Conservation (phyloP, 2,888 invertebrate genomes). For the Yponomeuta plumbellus region DNA sequence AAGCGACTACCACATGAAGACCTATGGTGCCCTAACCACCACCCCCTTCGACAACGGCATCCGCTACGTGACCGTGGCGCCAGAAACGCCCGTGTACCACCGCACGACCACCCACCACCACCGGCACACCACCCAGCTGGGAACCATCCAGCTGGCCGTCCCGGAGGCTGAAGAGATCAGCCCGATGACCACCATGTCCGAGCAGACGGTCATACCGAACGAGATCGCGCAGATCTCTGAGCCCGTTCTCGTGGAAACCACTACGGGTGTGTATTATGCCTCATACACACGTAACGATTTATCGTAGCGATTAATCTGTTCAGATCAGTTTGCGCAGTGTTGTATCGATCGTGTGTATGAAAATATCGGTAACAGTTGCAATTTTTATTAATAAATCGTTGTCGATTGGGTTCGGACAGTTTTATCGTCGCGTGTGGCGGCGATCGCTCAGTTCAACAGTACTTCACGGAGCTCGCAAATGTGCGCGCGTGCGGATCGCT, state of each 20-base stretch:
- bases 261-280: conserved; percentile 20
- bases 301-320: too few species aligned
- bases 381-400: too few species aligned
- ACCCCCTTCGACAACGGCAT: conserved; percentile 63
- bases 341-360: too few species aligned
- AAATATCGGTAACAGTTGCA: too few species aligned
- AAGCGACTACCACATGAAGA: conserved; percentile 86
- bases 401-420: too few species aligned
- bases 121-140: conserved; percentile 50
- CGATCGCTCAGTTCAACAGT: too few species aligned
- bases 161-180: conserved; percentile 45
- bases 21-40: conserved; percentile 62
- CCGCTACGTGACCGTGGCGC: conserved; percentile 64
- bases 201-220: conserved; percentile 59
- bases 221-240: conserved; percentile 64
- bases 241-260: conserved; percentile 47
- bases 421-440: too few species aligned
- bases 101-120: conserved; percentile 65
- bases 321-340: too few species aligned
- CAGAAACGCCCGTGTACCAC: conserved; percentile 54
- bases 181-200: conserved; percentile 65
- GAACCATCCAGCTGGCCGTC: conserved; percentile 27
- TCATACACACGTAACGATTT: too few species aligned
- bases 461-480: too few species aligned
- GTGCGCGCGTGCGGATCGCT: too few species aligned